These are phyloP conservation scores for Oxytorus armatus DNA, from an alignment of 2,888 invertebrate genomes.

Conservation along the genomic window DNA sequence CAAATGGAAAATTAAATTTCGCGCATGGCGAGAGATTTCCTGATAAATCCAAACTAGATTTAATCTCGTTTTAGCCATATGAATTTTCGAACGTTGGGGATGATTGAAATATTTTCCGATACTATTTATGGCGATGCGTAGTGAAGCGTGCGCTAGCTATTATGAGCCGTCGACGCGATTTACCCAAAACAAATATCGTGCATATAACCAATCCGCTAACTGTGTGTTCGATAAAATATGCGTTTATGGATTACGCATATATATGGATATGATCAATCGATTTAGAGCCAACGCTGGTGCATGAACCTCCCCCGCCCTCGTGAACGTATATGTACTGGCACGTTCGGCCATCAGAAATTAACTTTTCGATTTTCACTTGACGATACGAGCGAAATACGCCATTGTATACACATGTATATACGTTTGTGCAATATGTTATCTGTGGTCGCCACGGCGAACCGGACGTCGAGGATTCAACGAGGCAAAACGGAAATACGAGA, in stretches of 20 bases:
- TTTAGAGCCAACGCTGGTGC: constrained; percentile 23
- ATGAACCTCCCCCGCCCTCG: too few species aligned
- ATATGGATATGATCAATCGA: constrained; percentile 13
- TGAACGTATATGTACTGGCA: constrained; percentile 48
- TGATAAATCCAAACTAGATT: neutral
- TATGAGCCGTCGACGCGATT: constrained; percentile 44
- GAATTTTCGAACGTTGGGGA: constrained; percentile 1
- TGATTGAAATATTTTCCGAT: constrained; percentile 49
- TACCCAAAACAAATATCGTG: constrained; percentile 44
- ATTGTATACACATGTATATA: constrained; percentile 18
- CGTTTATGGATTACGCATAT: constrained; percentile 31
- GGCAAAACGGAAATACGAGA: neutral
- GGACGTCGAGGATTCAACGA: constrained; percentile 11
- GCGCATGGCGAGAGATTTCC: neutral
- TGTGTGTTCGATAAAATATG: constrained; percentile 29
- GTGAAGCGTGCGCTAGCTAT: constrained; percentile 2
- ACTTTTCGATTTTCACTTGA: constrained; percentile 56
- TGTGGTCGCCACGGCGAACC: constrained; percentile 24
- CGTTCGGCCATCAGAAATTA: constrained; percentile 53
- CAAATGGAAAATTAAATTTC: too few species aligned
- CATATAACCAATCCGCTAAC: constrained; percentile 2
- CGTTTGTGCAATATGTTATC: constrained; percentile 29
- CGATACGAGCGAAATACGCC: constrained; percentile 32
- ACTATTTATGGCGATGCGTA: neutral
- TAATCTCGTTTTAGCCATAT: constrained; percentile 5